Percentiles rank a stretch among this genome's conserved stretches.
Evolutionary conservation across 2,113 vertebrate species (phyloP).

Genomic region (Thermophis baileyi): DNA sequence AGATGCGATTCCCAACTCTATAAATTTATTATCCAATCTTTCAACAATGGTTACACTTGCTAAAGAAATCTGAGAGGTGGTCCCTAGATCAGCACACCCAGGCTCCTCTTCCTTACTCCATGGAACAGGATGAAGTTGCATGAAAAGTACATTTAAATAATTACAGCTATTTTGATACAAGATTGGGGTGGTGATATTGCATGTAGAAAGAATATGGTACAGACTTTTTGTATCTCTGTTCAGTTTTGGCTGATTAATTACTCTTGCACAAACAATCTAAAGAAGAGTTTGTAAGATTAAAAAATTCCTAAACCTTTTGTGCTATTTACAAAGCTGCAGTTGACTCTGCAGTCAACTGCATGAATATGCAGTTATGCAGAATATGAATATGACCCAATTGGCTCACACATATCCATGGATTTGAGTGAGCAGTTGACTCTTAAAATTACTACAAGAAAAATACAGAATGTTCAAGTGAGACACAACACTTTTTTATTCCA

Average conservation of each 20-base stretch:
- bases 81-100: background rate
- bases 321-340: background rate
- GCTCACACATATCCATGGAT: no score
- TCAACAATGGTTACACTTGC: background rate
- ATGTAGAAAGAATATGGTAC: background rate
- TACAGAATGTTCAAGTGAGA: background rate
- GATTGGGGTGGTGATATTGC: background rate
- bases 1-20: background rate
- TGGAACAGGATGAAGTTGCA: background rate
- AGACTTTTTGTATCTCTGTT: background rate
- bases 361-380: no score
- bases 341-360: no score
- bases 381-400: no score
- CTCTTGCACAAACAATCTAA: background rate
- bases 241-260: background rate
- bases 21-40: background rate
- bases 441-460: background rate
- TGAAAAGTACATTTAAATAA: background rate
- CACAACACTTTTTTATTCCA: background rate
- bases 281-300: background rate
- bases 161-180: background rate
- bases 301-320: background rate
- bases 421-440: background rate
- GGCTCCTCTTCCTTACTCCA: background rate
- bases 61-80: background rate